phyloP scores from a whole-genome alignment of 2,113 vertebrate genomes.

The Arvicanthis niloticus region DNA sequence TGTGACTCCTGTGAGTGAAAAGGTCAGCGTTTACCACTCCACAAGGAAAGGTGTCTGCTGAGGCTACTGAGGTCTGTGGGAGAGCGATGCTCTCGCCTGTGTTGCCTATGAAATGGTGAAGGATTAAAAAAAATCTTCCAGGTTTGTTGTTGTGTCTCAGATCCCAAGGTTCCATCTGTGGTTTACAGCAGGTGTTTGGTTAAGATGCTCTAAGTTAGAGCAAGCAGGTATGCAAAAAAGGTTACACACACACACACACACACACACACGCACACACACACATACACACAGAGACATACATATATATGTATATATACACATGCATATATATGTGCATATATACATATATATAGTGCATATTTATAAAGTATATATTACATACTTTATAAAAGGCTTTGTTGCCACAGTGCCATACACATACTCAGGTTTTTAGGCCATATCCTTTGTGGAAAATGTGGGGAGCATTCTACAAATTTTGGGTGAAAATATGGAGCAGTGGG shows the following conservation, averaged over 20 bases:
- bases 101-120: neutral
- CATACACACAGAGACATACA: too few species aligned
- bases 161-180: neutral
- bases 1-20: neutral
- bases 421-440: neutral
- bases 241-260: too few species aligned
- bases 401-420: too few species aligned
- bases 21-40: neutral
- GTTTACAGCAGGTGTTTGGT: neutral
- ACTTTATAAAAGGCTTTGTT: neutral
- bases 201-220: neutral
- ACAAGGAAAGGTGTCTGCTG: neutral
- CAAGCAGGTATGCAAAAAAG: neutral
- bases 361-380: too few species aligned
- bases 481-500: neutral
- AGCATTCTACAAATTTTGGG: neutral
- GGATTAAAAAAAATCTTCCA: neutral
- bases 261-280: too few species aligned
- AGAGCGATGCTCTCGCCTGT: neutral
- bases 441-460: neutral
- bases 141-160: neutral
- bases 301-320: too few species aligned
- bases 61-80: neutral
- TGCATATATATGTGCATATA: too few species aligned
- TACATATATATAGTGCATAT: too few species aligned